phyloP scores from a whole-genome alignment of 2,888 invertebrate genomes.

The Troides aeacus region DNA sequence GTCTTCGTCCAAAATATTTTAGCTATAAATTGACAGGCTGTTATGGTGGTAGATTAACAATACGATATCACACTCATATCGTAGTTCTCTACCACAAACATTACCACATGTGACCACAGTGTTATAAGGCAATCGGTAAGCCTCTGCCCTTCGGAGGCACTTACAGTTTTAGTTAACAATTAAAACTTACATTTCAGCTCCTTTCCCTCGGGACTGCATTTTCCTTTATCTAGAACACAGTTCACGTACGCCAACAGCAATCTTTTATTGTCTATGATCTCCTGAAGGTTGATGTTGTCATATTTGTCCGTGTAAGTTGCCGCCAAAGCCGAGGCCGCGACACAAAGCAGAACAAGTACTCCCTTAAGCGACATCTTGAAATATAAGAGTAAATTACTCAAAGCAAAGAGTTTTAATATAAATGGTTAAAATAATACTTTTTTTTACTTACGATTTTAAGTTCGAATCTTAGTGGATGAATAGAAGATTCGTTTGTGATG shows the following conservation, averaged over 20 bases:
- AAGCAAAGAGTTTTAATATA: neutral
- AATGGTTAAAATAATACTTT: neutral
- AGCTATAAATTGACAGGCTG: too few species aligned
- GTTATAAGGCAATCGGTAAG: too few species aligned
- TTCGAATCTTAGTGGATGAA: neutral
- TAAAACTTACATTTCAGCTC: slow-evolving; percentile 82
- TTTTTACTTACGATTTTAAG: neutral
- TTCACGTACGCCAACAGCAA: slow-evolving; percentile 83
- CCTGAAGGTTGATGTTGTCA: slow-evolving; percentile 84
- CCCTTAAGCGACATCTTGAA: slow-evolving; percentile 49
- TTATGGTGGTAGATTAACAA: too few species aligned
- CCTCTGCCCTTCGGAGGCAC: too few species aligned
- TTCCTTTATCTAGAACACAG: slow-evolving; percentile 82
- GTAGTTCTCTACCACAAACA: too few species aligned
- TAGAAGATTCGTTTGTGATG: neutral
- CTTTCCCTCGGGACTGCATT: slow-evolving; percentile 85
- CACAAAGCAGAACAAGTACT: slow-evolving; percentile 44
- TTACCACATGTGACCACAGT: too few species aligned
- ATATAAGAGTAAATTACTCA: neutral
- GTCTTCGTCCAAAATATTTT: too few species aligned
- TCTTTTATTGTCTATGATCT: slow-evolving; percentile 82
- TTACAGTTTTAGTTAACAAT: too few species aligned
- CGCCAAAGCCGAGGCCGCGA: slow-evolving; percentile 42
- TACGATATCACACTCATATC: too few species aligned
- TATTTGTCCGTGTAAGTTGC: slow-evolving; percentile 83